Evolutionary conservation across 1,140 invertebrate species (phyloP).

Genomic region (Ostrea edulis): DNA sequence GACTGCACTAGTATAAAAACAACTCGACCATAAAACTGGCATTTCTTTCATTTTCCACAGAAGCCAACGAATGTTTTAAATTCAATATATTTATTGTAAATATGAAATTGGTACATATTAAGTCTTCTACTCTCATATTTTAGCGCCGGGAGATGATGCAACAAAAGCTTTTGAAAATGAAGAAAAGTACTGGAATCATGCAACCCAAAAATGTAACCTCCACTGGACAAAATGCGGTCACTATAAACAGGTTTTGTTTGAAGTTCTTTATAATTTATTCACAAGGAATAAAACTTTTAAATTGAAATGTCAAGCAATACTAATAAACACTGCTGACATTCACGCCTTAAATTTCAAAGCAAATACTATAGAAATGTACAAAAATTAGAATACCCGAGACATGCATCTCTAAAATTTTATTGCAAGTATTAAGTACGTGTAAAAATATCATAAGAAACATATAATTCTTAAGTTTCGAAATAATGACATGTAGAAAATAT

Average conservation of each 20-base stretch:
- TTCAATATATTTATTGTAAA: too few relatives aligned
- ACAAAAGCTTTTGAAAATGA: neutral
- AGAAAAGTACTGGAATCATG: neutral
- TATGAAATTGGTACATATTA: too few relatives aligned
- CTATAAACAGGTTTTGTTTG: neutral
- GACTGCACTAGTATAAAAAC: too few relatives aligned
- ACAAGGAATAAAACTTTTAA: too few relatives aligned
- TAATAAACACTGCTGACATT: neutral
- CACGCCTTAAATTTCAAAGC: neutral
- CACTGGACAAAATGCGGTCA: conserved; percentile 2
- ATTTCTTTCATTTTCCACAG: too few relatives aligned
- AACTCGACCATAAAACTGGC: too few relatives aligned
- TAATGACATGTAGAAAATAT: neutral
- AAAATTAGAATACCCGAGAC: neutral
- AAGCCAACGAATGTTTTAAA: too few relatives aligned
- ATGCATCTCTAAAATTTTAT: too few relatives aligned
- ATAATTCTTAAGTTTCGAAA: neutral
- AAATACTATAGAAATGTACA: too few relatives aligned
- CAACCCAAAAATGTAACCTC: neutral
- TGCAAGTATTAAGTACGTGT: neutral
- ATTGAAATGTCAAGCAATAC: neutral
- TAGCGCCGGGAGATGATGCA: neutral
- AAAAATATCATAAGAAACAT: neutral
- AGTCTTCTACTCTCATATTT: neutral
- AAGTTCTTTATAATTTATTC: neutral